phyloP scores from a whole-genome alignment of 2,888 invertebrate species.

The Bellardia pandia region DNA sequence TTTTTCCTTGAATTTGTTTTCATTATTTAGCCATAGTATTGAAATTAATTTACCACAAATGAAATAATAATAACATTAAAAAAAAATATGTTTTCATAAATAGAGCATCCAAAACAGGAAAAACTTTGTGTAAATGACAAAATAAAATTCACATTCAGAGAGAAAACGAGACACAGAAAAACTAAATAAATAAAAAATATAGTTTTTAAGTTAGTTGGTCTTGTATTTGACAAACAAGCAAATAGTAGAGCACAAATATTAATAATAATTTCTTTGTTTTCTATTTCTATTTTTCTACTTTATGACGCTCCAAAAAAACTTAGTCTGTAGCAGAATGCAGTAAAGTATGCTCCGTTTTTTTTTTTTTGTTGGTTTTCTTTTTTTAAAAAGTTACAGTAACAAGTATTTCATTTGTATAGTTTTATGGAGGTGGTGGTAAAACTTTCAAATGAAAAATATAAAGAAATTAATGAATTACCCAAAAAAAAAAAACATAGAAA shows the following conservation, averaged over 20 bases:
- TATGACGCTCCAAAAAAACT: constrained; percentile 16
- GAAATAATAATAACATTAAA: constrained; percentile 23
- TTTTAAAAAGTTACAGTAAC: constrained; percentile 19
- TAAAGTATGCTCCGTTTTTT: not conserved
- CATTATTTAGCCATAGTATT: constrained; percentile 40
- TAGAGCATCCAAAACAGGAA: constrained; percentile 37
- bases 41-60: constrained; percentile 46
- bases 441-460: constrained; percentile 52
- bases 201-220: constrained; percentile 38
- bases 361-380: not conserved
- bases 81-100: constrained; percentile 16
- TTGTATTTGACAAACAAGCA: constrained; percentile 54
- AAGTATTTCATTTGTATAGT: constrained; percentile 36
- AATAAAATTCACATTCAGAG: constrained; percentile 57
- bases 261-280: constrained; percentile 65
- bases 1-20: constrained; percentile 19
- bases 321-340: constrained; percentile 32
- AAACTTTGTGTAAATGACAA: constrained; percentile 66
- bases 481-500: constrained; percentile 4
- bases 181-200: constrained; percentile 5
- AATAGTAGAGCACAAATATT: constrained; percentile 53
- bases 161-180: constrained; percentile 25
- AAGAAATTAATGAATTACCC: constrained; percentile 59
- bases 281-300: constrained; percentile 13
- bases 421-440: constrained; percentile 28